These are phyloP conservation scores for Amiota mariae DNA, from an alignment of 2,888 invertebrate species.

Conservation along the genomic window DNA sequence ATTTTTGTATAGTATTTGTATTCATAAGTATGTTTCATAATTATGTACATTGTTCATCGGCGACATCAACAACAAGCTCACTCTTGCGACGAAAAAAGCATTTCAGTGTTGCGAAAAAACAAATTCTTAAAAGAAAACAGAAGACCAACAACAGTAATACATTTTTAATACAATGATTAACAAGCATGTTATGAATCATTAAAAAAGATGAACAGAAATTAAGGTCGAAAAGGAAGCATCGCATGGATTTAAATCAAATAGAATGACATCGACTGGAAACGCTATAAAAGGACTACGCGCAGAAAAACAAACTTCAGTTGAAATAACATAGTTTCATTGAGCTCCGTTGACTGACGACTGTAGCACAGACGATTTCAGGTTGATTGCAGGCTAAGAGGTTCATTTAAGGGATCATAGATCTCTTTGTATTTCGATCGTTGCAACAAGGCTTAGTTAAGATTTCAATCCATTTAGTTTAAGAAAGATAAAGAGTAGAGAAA, in stretches of 20 bases:
- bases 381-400: too few relatives aligned
- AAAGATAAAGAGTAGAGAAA: too few relatives aligned
- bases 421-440: too few relatives aligned
- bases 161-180: conserved; percentile 54
- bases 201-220: conserved; percentile 47
- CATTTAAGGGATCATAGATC: too few relatives aligned
- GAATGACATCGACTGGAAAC: not conserved
- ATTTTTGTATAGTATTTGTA: conserved; percentile 46
- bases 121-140: not conserved
- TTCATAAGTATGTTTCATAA: conserved; percentile 59
- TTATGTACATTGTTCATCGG: conserved; percentile 52
- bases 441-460: too few relatives aligned
- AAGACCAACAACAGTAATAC: conserved; percentile 2
- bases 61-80: conserved; percentile 39
- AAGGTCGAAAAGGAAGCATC: conserved; percentile 31
- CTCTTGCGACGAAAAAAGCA: conserved; percentile 55
- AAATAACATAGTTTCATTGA: conserved; percentile 54
- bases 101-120: conserved; percentile 53
- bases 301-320: conserved; percentile 57
- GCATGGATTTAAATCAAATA: conserved; percentile 2
- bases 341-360: conserved; percentile 24
- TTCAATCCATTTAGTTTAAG: too few relatives aligned
- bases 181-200: conserved; percentile 67
- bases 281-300: conserved; percentile 59
- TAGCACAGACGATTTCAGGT: conserved; percentile 19